A percentile compares a stretch with the other conserved stretches of the same genome.
Conservation (phyloP, 2,113 vertebrate genomes). For the Uria aalge region DNA sequence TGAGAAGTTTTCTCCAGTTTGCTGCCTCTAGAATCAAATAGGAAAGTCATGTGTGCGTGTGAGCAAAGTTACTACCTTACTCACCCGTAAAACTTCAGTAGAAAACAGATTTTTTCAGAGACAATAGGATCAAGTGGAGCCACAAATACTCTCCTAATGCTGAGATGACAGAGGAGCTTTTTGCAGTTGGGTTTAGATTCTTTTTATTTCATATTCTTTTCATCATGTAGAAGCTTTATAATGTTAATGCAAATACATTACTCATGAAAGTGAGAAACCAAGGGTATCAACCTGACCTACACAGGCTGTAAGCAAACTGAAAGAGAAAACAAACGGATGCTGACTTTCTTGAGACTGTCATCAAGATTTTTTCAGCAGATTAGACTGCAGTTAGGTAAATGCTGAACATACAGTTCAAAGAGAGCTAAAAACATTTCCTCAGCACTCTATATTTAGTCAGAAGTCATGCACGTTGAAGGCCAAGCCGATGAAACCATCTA, state of each 20-base stretch:
- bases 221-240: not conserved
- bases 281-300: not conserved
- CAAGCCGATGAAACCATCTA: not conserved
- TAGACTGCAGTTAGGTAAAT: not conserved
- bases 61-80: not conserved
- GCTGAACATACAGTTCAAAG: not conserved
- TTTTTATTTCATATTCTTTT: not conserved
- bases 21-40: not conserved
- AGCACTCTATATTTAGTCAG: not conserved
- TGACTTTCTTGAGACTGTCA: not conserved
- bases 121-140: fast-evolving
- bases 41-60: not conserved
- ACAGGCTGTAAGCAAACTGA: not conserved
- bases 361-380: not conserved
- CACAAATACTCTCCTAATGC: not conserved
- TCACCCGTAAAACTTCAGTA: not conserved
- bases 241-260: not conserved
- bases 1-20: not conserved
- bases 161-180: not conserved
- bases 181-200: not conserved
- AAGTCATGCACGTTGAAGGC: not conserved
- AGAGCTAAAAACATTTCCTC: too few relatives aligned
- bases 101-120: not conserved
- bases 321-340: not conserved
- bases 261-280: not conserved